Evolutionary conservation across 2,888 invertebrate genomes (phyloP).

Genomic region (Drosophila infuscata): DNA sequence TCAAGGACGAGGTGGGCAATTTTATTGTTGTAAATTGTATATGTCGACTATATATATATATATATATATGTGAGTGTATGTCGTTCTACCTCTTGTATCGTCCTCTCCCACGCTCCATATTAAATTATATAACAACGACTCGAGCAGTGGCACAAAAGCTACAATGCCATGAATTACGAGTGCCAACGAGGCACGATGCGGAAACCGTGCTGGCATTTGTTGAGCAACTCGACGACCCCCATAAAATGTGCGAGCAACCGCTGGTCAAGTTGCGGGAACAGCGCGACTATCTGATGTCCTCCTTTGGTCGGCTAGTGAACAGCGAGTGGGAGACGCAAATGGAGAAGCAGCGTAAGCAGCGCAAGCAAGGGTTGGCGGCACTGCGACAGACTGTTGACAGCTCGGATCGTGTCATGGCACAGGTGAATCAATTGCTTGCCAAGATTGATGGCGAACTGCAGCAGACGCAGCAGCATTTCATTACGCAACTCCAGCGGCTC

Average conservation of each 20-base stretch:
- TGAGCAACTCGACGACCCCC: constrained; percentile 19
- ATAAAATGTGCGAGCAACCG: constrained; percentile 1
- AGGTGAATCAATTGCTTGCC: constrained; percentile 36
- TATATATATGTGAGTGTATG: constrained; percentile 4
- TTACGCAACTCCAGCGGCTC: not conserved
- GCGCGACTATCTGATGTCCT: constrained; percentile 55
- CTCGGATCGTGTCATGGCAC: constrained; percentile 19
- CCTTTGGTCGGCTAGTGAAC: constrained; percentile 51
- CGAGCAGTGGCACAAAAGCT: constrained; percentile 13
- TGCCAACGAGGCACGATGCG: constrained; percentile 60
- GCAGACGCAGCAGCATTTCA: not conserved
- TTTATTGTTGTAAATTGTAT: not conserved
- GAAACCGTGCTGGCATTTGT: constrained; percentile 60
- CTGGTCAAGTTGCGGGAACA: constrained; percentile 43
- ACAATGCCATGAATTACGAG: not conserved
- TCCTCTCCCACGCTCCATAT: not conserved
- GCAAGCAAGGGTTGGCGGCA: not conserved
- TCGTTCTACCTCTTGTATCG: constrained; percentile 10
- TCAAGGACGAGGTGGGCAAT: not conserved
- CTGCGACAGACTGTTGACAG: constrained; percentile 2
- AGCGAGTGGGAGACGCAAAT: constrained; percentile 20
- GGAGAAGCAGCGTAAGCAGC: constrained; percentile 1
- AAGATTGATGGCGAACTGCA: not conserved
- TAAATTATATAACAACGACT: not conserved
- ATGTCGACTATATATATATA: not conserved